Percentiles rank a stretch among this genome's conserved stretches.
Evolutionary conservation across 2,797 vertebrate species (phyloP).

Genomic region (Rhadinocentrus ornatus): DNA sequence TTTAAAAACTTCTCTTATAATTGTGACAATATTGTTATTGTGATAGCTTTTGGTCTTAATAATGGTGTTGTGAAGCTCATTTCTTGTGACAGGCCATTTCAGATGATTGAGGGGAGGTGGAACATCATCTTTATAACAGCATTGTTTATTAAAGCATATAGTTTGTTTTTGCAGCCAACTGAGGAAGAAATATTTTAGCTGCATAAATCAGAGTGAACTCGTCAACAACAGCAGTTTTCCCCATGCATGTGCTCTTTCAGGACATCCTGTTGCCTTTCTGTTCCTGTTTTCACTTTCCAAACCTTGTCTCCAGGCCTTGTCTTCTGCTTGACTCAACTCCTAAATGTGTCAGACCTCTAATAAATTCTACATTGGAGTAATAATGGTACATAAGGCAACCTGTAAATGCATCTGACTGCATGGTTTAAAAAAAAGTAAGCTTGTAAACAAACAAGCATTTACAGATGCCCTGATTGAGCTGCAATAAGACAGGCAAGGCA

Average conservation of each 20-base stretch:
- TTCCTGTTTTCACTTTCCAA: neutral
- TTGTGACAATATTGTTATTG: neutral
- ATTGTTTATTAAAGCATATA: neutral
- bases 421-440: neutral
- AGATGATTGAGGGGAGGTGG: neutral
- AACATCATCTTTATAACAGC: neutral
- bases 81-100: neutral
- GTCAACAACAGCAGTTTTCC: neutral
- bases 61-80: neutral
- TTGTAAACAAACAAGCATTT: neutral
- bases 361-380: too few relatives aligned
- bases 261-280: conserved; percentile 1
- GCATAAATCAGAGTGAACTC: neutral
- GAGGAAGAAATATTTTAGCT: neutral
- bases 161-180: neutral
- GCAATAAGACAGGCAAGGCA: neutral
- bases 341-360: neutral
- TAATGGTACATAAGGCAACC: neutral
- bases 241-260: neutral
- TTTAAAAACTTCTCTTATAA: neutral
- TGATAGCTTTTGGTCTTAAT: neutral
- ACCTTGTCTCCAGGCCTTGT: neutral
- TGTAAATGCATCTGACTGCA: neutral
- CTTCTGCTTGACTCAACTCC: neutral
- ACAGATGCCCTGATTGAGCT: neutral